phyloP scores from a whole-genome alignment of 64 coral and sea anemone species.

The Stichodactyla mertensii region DNA sequence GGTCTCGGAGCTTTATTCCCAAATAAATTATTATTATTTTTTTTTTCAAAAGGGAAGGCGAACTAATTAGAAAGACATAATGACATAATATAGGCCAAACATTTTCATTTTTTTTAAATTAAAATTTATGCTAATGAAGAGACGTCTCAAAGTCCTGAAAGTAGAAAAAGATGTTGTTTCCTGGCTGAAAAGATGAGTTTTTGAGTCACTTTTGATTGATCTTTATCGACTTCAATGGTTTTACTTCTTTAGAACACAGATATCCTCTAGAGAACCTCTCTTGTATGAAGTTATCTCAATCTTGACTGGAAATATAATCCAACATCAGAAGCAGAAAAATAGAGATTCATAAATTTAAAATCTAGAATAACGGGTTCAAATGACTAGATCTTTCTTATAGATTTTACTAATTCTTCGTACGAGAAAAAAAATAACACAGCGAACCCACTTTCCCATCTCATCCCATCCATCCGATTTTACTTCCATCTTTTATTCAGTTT shows the following conservation, averaged over 20 bases:
- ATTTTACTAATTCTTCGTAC: neutral
- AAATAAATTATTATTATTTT: slow-evolving; percentile 1
- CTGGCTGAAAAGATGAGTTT: neutral
- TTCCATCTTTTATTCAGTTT: neutral
- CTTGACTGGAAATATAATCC: too few relatives aligned
- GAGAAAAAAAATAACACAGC: too few relatives aligned
- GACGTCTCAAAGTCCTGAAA: neutral
- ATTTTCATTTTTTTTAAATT: neutral
- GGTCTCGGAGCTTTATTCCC: neutral
- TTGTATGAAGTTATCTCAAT: too few relatives aligned
- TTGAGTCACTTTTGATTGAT: neutral
- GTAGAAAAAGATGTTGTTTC: neutral
- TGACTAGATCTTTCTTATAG: neutral
- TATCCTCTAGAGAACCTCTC: too few relatives aligned
- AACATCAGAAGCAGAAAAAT: too few relatives aligned
- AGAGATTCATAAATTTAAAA: too few relatives aligned
- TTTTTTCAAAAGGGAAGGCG: neutral
- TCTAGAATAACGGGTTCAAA: too few relatives aligned
- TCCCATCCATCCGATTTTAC: too few relatives aligned
- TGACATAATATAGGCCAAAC: neutral
- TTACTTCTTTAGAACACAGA: too few relatives aligned
- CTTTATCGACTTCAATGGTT: neutral
- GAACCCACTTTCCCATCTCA: too few relatives aligned
- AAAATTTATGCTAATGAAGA: neutral
- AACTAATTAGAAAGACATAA: neutral